Evolutionary conservation across 2,797 vertebrate species (phyloP), one percentile per base, ranked within the genome.

Genomic region (Thamnophis elegans): DNA sequence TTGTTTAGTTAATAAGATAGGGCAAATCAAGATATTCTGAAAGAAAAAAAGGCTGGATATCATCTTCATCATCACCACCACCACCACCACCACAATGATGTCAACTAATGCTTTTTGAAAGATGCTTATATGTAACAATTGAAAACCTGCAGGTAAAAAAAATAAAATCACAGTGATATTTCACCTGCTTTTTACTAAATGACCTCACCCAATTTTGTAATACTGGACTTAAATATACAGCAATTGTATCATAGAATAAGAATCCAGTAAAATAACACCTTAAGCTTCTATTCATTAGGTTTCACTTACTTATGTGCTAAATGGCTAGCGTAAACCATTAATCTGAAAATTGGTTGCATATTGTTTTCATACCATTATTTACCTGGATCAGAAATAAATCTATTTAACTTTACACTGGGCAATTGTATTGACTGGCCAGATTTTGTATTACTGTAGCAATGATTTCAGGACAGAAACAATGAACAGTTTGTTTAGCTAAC

Each of bases 401-500:
- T 26, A n/a, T 73, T 78, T 88, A 26, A 93, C 47, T 88, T 85
- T 90, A 88, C 53, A 20, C 59, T 88, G 68, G 12, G 51, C 0
- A 0, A 89, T 36, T 82, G 73, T 92, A 58, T 10, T 93, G 89
- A 60, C 68, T 85, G n/a, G 22, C 14, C 92, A 86, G 25, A 7
- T 36, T 62, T 89, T 28, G 26, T 85, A 42, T 86, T 73, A 18
- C 16, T 73, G 16, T 73, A 93, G 92, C 1, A 89, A 68, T 88
- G 9, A 53, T 53, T 65, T 90, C 92, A 91, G 18, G 28, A 90
- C 88, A 85, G 13, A 94, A 95, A 86, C 55, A 47, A 7, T 86
- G n/a, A 7, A 18, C 59, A 53, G 14, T 3, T 93, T 94, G 28
- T 94, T 93, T 91, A 85, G 59, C 42, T 54, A 13, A 54, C 18